Conservation (phyloP, 2,113 vertebrate species). For the Clarias macrocephalus region DNA sequence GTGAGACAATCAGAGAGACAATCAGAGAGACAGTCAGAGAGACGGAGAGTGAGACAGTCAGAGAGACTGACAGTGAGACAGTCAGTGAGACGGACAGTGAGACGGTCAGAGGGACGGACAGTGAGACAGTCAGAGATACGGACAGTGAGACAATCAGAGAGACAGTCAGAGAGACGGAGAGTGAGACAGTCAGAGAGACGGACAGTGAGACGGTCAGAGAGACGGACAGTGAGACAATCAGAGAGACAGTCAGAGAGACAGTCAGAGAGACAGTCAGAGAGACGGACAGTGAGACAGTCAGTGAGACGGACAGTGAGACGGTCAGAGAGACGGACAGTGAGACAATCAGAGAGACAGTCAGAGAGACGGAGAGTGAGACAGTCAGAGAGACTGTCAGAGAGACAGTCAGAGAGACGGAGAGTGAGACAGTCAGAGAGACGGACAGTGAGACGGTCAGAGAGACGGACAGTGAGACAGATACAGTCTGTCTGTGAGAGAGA, state of each 20-base stretch:
- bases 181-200: not conserved
- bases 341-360: not conserved
- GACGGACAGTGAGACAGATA: not conserved
- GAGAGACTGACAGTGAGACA: not conserved
- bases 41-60: slow-evolving; percentile 8
- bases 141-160: too few species aligned
- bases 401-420: not conserved
- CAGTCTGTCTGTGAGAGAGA: not conserved
- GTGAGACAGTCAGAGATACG: too few species aligned
- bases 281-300: not conserved
- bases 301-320: not conserved
- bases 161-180: not conserved
- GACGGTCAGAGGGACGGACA: too few species aligned
- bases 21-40: not conserved
- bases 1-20: not conserved
- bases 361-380: not conserved
- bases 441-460: not conserved
- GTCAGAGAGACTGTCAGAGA: not conserved
- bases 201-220: not conserved
- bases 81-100: not conserved
- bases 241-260: not conserved
- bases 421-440: not conserved
- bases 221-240: not conserved
- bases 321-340: not conserved
- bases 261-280: not conserved